Base-by-base conservation (phyloP, 2,888 invertebrate species). In the Chesias legatella region DNA sequence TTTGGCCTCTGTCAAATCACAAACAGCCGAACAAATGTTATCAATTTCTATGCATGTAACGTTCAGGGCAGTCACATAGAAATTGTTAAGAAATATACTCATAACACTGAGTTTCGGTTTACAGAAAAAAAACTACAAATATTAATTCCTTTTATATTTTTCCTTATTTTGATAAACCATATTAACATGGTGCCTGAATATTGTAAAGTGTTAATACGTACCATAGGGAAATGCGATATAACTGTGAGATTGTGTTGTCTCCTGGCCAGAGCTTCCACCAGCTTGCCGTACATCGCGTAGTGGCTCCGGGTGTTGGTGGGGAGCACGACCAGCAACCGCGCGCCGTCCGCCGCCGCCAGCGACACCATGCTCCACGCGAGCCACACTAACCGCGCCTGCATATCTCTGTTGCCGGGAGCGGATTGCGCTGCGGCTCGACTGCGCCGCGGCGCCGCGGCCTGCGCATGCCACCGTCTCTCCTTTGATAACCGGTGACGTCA, bases 261-360 rank as follows among this genome's bases (percentile, higher is more conserved):
- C 20, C 52, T 59, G 6, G 86, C 88, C 10, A 90, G 73, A 1
- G 81, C 88, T 11, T 81, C 76, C 10, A 89, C 60, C 9, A 90
- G 74, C 37, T 76, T 71, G 41, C 89, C 84, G 56, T 88, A 89
- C 81, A 89, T 89, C 39, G 88, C 88, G 50, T 84, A 79, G 65
- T 90, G 89, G 66, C 90, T 90, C 56, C 81, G 80, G 28, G 88
- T 88, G 70, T 89, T 84, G 29, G 89, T 88, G 10, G 89, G 89
- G 54, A 89, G 66, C 27, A 89, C 80, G 45, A 76, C 88, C 23
- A 89, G 73, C 22, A 89, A 59, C 9, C 81, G 72, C 21, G 88
- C 89, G 36, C 79, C 75, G 27, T 67, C 71, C 43, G 61, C 63
- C 42, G 63, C 63, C 56, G 56, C 72, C 58, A 63, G 67, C 50